A percentile compares a stretch with the other conserved stretches of the same genome.
phyloP scores from a whole-genome alignment of 2,888 invertebrate genomes.

The Cyrtodaria siliqua region DNA sequence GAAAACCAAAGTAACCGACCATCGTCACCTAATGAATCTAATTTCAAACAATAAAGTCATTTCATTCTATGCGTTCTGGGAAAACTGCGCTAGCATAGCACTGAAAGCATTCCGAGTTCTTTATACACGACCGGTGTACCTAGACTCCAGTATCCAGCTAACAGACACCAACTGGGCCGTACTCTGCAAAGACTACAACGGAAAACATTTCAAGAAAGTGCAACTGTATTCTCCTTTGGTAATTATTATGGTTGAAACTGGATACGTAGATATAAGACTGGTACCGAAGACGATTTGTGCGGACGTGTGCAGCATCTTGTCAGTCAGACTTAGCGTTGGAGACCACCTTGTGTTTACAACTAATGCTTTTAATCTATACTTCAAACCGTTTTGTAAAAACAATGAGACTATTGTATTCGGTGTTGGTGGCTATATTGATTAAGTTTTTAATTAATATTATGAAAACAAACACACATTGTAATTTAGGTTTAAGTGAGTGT shows the following conservation, averaged over 20 bases:
- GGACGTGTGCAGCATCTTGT: slow-evolving; percentile 9
- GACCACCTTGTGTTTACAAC: slow-evolving; percentile 18
- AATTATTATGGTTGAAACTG: slow-evolving; percentile 27
- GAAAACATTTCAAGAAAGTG: slow-evolving; percentile 4
- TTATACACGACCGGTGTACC: slow-evolving; percentile 23
- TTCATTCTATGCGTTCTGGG: slow-evolving; percentile 41
- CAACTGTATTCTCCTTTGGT: slow-evolving; percentile 15
- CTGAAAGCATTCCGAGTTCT: slow-evolving; percentile 32
- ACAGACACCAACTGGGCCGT: slow-evolving; percentile 40
- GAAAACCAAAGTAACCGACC: slow-evolving; percentile 24
- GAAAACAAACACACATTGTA: too few relatives aligned
- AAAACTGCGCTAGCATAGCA: slow-evolving; percentile 33
- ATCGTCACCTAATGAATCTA: slow-evolving; percentile 17
- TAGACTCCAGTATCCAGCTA: slow-evolving; percentile 28
- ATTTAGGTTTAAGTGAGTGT: too few relatives aligned
- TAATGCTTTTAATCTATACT: slow-evolving; percentile 15
- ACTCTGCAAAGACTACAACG: slow-evolving; percentile 35
- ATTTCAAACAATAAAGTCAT: not conserved
- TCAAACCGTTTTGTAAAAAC: slow-evolving; percentile 18
- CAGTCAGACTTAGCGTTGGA: not conserved
- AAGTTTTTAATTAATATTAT: too few relatives aligned
- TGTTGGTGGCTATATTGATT: slow-evolving; percentile 31
- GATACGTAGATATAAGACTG: slow-evolving; percentile 20
- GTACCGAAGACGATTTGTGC: slow-evolving; percentile 12
- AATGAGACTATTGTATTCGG: slow-evolving; percentile 35